These are phyloP conservation scores for Microplitis mediator DNA, from an alignment of 1,140 invertebrate species.

Conservation along the genomic window DNA sequence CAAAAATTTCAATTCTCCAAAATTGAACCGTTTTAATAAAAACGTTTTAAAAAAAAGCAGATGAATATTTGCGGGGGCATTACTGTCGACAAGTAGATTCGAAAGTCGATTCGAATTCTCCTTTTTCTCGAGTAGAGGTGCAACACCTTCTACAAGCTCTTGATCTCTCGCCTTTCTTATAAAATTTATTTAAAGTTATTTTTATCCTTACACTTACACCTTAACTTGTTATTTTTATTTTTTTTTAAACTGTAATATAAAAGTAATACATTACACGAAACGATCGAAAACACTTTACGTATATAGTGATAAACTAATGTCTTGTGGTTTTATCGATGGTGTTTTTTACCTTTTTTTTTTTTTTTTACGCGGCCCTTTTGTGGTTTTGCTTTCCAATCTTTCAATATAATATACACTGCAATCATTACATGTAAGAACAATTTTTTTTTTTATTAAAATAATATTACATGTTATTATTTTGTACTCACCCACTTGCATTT, in stretches of 20 bases:
- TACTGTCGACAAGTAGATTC: slow-evolving; percentile 14
- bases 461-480: neutral
- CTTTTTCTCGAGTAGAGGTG: neutral
- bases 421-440: neutral
- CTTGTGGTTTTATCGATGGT: slow-evolving; percentile 19
- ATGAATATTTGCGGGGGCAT: slow-evolving; percentile 12
- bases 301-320: slow-evolving; percentile 19
- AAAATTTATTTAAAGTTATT: neutral
- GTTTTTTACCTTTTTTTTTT: neutral
- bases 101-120: slow-evolving; percentile 9
- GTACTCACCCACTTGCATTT: neutral
- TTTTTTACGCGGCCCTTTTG: neutral
- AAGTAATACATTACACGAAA: slow-evolving; percentile 19
- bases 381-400: neutral
- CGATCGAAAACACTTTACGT: slow-evolving; percentile 12
- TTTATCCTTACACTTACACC: neutral
- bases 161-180: neutral
- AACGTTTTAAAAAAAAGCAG: neutral
- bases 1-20: too few relatives aligned
- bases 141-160: too few relatives aligned
- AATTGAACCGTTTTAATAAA: too few relatives aligned
- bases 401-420: neutral
- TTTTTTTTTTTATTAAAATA: neutral
- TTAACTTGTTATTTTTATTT: neutral
- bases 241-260: neutral